Evolutionary conservation across 1,140 invertebrate genomes (phyloP), one percentile per base, ranked within the genome.

Genomic region (Bicyclus anynana): DNA sequence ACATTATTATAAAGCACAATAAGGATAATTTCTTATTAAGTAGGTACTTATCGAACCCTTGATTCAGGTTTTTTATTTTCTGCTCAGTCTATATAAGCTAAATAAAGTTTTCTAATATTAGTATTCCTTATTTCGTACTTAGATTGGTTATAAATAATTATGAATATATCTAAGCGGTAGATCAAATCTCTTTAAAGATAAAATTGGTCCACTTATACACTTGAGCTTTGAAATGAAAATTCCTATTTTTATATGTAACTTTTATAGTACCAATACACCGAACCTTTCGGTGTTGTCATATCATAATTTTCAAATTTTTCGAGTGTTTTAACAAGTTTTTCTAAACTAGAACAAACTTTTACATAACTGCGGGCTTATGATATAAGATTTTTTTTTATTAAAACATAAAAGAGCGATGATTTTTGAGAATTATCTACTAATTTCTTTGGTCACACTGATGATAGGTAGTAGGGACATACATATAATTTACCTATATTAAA

Each of bases 211-310:
- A 85, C 59, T 77, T 17, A 73, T 77, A 84, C 65, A 81, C 75
- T 84, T 83, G 84, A 87, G 84, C 84, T 87, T 87, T 78, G 75
- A 75, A 68, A 44, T 20, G 18, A 84, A 66, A 77, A 79, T 79
- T 82, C 77, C 79, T 87, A 85, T 87, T 85, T 87, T 85, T 87
- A 73, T 85, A 84, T 68, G 65, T 79, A 78, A 72, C 77, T 85
- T 85, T 78, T 83, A 74, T 83, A 80, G 64, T 74, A 59, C 65
- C 65, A 69, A 66, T 74, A 64, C 65, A 67, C 67, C 72, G 65
- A 70, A 61, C 66, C 66, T 69, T 73, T 79, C 72, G 71, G 69
- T 65, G 59, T 72, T 64, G 50, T 74, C 84, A 84, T 87, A 87
- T 87, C 80, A 82, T 80, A 78, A 77, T 78, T 79, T 66, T 10